A percentile compares a stretch with the other conserved stretches of the same genome.
Conservation (phyloP, 2,113 vertebrate species). For the Pedionomus torquatus region DNA sequence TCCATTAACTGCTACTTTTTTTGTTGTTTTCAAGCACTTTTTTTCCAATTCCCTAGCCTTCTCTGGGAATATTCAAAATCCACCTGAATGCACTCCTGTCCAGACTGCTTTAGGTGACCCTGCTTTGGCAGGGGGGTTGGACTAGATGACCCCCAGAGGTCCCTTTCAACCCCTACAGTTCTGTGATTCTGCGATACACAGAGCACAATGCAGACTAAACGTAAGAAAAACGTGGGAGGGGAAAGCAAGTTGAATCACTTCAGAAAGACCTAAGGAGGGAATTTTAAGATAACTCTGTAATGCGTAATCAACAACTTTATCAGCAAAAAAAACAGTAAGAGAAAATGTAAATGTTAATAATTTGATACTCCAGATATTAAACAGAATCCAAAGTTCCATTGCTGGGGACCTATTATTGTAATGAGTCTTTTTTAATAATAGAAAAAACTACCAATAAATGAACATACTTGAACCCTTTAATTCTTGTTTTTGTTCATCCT, state of each 20-base stretch:
- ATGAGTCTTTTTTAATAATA: background rate
- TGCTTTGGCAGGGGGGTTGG: too few relatives aligned
- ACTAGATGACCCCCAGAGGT: too few relatives aligned
- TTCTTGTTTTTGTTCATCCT: constrained; percentile 71
- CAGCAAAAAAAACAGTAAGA: background rate
- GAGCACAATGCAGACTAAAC: background rate
- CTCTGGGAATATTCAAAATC: too few relatives aligned
- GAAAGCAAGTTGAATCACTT: background rate
- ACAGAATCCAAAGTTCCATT: background rate
- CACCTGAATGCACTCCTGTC: too few relatives aligned
- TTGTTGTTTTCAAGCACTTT: background rate
- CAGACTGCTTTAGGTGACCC: too few relatives aligned
- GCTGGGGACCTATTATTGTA: background rate
- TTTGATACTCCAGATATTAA: background rate
- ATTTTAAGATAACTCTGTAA: background rate
- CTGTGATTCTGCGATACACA: background rate
- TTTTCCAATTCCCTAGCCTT: background rate
- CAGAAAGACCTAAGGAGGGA: background rate
- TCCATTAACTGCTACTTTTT: background rate
- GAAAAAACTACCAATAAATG: background rate
- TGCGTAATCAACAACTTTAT: background rate
- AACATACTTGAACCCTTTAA: constrained; percentile 84
- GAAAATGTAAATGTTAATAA: background rate
- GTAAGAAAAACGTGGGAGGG: background rate
- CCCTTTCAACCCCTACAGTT: too few relatives aligned